Base-by-base conservation (phyloP, 2,113 vertebrate species). In the Aegotheles bennettii region DNA sequence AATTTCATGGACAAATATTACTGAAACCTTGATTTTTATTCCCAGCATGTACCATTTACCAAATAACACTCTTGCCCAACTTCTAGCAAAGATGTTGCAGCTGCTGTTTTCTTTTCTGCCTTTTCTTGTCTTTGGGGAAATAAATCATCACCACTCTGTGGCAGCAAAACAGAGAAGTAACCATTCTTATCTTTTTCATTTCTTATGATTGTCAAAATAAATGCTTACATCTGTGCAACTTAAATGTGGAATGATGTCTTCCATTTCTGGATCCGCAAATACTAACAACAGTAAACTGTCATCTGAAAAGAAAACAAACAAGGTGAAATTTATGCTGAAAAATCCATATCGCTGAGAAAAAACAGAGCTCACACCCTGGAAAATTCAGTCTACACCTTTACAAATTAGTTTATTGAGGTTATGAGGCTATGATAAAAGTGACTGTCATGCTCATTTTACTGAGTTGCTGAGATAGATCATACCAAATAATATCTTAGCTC, bases 151-250 rank as follows among this genome's bases (percentile, higher is more conserved):
- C 92, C 84, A 85, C 28, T 59, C 38, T 68, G 54, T 59, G 78
- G 54, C 69, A 93, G 61, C 77, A 91, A 89, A 87, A 83, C 43
- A 81, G 70, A 86, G 93, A 90, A 82, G 95, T 96, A 94, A 87
- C 93, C 13, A 1, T 94, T 92, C 65, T 67, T 57, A 71, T 89
- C 82, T 83, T 87, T 73, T 75, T 53, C 26, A 40, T 81, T 94
- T 90, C 47, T 84, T 92, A 75, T 69, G 82, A 67, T 90, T 94
- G 89, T 96, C 91, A 94, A 93, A 97, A 85, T 94, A 96, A 91
- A 93, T 90, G 70, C 68, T 86, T 11, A 4, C 82, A 87, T 96
- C 89, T 95, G 74, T 83, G 83, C 79, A 84, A 93, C 67, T 94
- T 84, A 91, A 93, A 91, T 93, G 63, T 61, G 57, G 91, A 93